Percentiles rank a stretch among this genome's conserved stretches.
Conservation (phyloP, 2,113 vertebrate genomes). For the Oryzias melastigma region DNA sequence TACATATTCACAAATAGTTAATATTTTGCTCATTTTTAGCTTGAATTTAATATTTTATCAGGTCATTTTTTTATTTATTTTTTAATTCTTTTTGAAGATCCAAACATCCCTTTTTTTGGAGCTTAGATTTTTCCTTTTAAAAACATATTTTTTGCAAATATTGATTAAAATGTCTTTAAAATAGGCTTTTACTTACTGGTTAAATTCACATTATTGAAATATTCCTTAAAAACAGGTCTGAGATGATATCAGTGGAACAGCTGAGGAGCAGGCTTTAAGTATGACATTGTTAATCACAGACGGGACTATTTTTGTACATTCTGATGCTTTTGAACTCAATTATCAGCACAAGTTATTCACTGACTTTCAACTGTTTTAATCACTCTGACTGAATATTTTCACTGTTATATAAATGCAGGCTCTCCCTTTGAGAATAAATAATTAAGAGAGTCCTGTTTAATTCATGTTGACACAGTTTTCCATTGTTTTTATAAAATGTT, state of each 20-base stretch:
- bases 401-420: too few species aligned
- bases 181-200: conserved; percentile 14
- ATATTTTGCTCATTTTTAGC: too few species aligned
- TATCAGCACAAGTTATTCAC: not conserved
- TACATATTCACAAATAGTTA: too few species aligned
- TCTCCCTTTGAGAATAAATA: too few species aligned
- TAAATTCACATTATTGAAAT: conserved; percentile 5
- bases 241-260: not conserved
- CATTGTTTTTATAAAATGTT: too few species aligned
- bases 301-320: not conserved
- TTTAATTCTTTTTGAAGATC: not conserved
- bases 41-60: not conserved
- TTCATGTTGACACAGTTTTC: too few species aligned
- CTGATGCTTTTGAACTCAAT: not conserved
- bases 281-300: not conserved
- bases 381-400: too few species aligned
- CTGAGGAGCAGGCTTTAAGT: not conserved
- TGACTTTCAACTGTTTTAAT: not conserved
- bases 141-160: conserved; percentile 6
- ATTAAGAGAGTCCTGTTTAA: too few species aligned
- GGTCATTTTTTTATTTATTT: conserved; percentile 4
- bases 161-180: not conserved
- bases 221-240: not conserved
- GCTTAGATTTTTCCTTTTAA: conserved; percentile 35
- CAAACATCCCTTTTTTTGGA: conserved; percentile 16